A percentile compares a stretch with the other conserved stretches of the same genome.
Conservation (phyloP, 2,888 invertebrate species). For the Caenorhabditis sp. region DNA sequence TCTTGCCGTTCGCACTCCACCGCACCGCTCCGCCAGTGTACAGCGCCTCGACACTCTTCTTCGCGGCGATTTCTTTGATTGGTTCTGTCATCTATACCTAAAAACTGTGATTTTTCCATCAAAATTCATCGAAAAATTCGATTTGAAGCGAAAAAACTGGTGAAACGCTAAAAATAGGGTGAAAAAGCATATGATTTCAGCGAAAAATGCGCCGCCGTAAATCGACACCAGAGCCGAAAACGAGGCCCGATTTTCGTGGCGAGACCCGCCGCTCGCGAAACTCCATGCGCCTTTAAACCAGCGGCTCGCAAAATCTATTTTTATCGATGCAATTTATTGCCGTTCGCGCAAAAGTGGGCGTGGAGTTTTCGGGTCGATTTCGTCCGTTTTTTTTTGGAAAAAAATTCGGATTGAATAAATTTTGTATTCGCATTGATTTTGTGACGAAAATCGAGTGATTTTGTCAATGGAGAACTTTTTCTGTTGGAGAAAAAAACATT, state of each 20-base stretch:
- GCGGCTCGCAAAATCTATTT: conserved; percentile 6
- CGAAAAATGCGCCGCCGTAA: conserved; percentile 39
- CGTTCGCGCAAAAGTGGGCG: background rate
- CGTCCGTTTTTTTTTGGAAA: background rate
- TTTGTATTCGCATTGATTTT: background rate
- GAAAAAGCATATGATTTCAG: conserved; percentile 15
- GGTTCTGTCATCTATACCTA: conserved; percentile 61
- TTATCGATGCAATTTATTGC: conserved; percentile 47
- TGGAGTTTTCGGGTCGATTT: background rate
- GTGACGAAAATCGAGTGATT: no score
- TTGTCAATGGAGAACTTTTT: no score
- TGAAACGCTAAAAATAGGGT: conserved; percentile 12
- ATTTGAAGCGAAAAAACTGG: background rate
- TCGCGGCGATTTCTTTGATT: conserved; percentile 66
- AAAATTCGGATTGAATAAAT: background rate
- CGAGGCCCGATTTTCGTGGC: conserved; percentile 25
- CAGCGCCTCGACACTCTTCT: conserved; percentile 68
- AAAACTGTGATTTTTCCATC: background rate
- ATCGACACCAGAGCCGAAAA: conserved; percentile 53
- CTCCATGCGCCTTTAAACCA: conserved; percentile 50
- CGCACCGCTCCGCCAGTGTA: conserved; percentile 79
- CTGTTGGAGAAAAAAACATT: no score
- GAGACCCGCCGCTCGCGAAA: conserved; percentile 16
- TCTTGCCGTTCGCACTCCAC: conserved; percentile 76
- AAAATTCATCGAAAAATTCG: background rate